A percentile compares a stretch with the other conserved stretches of the same genome.
These are phyloP conservation scores for Periplaneta americana DNA, from an alignment of 1,140 invertebrate genomes.

Conservation along the genomic window DNA sequence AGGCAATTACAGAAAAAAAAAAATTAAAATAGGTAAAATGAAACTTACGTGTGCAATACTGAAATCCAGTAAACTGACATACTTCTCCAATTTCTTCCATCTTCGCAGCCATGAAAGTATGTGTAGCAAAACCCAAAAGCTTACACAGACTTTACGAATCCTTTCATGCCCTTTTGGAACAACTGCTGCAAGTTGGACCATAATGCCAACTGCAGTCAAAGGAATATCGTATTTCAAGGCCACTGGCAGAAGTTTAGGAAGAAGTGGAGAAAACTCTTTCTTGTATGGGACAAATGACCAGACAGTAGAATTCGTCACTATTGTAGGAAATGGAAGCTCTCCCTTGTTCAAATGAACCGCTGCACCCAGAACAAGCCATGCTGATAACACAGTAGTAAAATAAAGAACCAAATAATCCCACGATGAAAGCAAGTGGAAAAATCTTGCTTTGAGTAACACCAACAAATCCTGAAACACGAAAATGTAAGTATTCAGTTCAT, in stretches of 20 bases:
- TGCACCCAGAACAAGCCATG: constrained; percentile 21
- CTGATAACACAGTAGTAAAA: background rate
- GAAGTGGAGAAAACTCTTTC: background rate
- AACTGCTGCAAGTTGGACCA: background rate
- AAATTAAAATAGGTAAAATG: no score
- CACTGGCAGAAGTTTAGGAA: background rate
- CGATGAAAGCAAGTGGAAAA: background rate
- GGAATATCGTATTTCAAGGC: background rate
- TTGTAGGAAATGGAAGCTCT: background rate
- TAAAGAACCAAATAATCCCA: constrained; percentile 28
- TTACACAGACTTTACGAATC: background rate
- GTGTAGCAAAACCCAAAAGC: background rate
- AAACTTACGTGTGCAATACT: background rate
- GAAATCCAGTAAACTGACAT: background rate
- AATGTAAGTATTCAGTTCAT: no score
- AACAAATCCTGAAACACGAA: background rate
- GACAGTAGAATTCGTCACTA: background rate
- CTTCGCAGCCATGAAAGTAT: background rate
- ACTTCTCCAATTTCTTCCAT: background rate
- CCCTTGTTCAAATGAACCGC: background rate
- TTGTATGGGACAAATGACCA: background rate
- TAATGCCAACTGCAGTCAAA: background rate
- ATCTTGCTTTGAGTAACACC: background rate
- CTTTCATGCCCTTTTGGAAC: background rate
- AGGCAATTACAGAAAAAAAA: no score